These are phyloP conservation scores for Plutella xylostella DNA, from an alignment of 2,888 invertebrate genomes.

Conservation along the genomic window DNA sequence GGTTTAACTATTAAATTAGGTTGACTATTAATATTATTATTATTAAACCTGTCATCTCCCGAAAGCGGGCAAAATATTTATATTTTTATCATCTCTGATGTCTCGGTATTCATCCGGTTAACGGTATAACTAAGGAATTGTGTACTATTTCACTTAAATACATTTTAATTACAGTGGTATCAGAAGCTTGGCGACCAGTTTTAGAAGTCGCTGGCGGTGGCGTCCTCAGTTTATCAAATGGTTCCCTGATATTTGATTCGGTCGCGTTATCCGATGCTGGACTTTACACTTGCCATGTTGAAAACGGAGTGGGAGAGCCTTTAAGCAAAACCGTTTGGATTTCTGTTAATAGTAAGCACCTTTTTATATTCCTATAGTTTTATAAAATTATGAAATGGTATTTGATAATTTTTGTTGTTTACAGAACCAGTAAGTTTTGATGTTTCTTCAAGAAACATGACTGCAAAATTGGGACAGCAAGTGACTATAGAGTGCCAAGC, in stretches of 20 bases:
- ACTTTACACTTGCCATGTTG: conserved; percentile 59
- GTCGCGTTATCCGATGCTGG: conserved; percentile 60
- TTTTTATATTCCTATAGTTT: conserved; percentile 3
- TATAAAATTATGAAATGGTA: conserved; percentile 3
- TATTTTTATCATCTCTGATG: neutral
- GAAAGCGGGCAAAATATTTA: neutral
- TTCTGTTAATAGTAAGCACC: conserved; percentile 59
- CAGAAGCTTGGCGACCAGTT: conserved; percentile 57
- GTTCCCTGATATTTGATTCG: conserved; percentile 56
- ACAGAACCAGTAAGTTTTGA: conserved; percentile 85
- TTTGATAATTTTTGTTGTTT: conserved; percentile 19
- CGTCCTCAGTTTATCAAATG: conserved; percentile 57
- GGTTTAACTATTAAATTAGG: no score
- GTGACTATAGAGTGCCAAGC: conserved; percentile 83
- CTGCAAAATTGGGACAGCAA: conserved; percentile 80
- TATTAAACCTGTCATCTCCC: no score
- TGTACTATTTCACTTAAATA: neutral
- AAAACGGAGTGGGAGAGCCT: conserved; percentile 64
- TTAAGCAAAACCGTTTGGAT: conserved; percentile 63
- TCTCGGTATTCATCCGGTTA: no score
- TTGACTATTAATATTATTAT: no score
- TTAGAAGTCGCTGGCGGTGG: conserved; percentile 62
- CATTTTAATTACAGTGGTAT: conserved; percentile 36
- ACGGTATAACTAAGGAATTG: no score
- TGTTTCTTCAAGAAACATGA: conserved; percentile 76